A percentile compares a stretch with the other conserved stretches of the same genome.
These are phyloP conservation scores for human DNA, from an alignment of 2,113 vertebrate species.

Conservation along the genomic window GRCh38 chr18:36734001-36734500, in stretches of 20 bases:
- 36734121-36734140: background rate
- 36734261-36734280: background rate
- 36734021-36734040: background rate
- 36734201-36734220: background rate
- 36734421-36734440: background rate
- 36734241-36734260: background rate
- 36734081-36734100: fast-evolving
- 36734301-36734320: background rate
- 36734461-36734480: background rate
- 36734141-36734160: background rate
- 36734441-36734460: background rate
- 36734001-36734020: background rate
- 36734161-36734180: background rate
- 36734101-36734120: background rate
- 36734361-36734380: background rate
- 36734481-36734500: background rate
- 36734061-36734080: background rate
- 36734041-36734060: background rate
- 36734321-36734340: background rate
- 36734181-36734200: background rate
- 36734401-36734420: background rate
- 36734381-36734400: background rate
- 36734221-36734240: background rate
- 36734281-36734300: background rate
- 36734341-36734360: background rate